Evolutionary conservation across 1,140 invertebrate species (phyloP), one percentile per base, ranked within the genome.

Genomic region (Bathynomus jamesi): DNA sequence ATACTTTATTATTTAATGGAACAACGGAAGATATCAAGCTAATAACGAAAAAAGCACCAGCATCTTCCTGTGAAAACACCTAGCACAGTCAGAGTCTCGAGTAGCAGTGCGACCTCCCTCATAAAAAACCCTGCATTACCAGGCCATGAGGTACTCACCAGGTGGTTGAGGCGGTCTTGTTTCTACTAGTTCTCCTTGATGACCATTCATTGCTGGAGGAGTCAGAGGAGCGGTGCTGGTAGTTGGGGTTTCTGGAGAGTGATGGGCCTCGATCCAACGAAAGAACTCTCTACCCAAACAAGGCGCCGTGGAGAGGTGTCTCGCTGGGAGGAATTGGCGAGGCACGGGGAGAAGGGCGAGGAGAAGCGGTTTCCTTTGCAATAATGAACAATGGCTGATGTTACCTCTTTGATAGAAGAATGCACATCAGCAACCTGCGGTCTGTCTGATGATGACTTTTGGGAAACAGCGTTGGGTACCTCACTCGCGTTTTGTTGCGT

Each of bases 341-440:
- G 3, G 60, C 3, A 7, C 69, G 17, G 13, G 63, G 66, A 25
- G 71, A 69, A 32, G 79, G 27, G 0, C 72, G 64, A 1, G 72
- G 70, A 21, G 73, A 70, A 11, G 60, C 66, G n/a, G 69, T 68
- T 30, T 77, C 67, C n/a, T 24, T 72, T 77, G 31, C 75, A 92
- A 84, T 93, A 94, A 81, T 94, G 91, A 61, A 93, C 92, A 77
- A 95, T 94, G n/a, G 92, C 92, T 75, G 91, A 93, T 32, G 92
- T 94, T 31, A 95, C 92, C 83, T 93, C 92, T 82, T 93, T 93
- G 81, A 95, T 94, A 69, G 91, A 93, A 73, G 90, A 89, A 78
- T 92, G 90, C 78, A 95, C 93, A 60, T 78, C 76, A 17, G 69
- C 62, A 30, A 64, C 72, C 24, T 67, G 63, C 32, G 40, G 21